A percentile compares a stretch with the other conserved stretches of the same genome.
These are phyloP conservation scores for Toxotes jaculatrix DNA, from an alignment of 2,113 vertebrate species.

Conservation along the genomic window DNA sequence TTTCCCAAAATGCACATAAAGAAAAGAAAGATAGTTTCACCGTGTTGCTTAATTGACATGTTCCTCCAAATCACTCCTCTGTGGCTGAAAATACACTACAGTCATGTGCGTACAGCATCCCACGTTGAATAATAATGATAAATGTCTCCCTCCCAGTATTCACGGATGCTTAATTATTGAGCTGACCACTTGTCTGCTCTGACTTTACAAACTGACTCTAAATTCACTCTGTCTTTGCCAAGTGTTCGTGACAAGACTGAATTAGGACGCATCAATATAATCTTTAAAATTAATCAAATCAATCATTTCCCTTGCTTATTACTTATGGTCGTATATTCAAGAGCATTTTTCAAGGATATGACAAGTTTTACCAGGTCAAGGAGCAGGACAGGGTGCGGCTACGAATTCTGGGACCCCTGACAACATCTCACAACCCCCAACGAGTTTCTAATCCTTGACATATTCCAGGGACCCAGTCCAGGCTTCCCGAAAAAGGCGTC, in stretches of 20 bases:
- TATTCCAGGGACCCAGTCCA: constrained; percentile 45
- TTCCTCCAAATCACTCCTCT: no score
- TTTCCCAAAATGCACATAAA: background rate
- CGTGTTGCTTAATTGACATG: no score
- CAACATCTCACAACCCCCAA: constrained; percentile 44
- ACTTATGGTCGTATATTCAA: background rate
- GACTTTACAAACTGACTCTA: constrained; percentile 3
- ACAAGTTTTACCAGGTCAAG: constrained; percentile 31
- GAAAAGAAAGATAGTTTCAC: no score
- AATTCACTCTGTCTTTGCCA: background rate
- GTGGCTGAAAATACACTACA: no score
- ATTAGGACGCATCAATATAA: background rate
- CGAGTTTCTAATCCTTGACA: constrained; percentile 41
- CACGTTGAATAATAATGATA: background rate
- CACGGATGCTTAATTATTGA: background rate
- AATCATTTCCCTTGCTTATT: background rate
- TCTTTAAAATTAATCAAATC: background rate
- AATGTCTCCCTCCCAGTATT: background rate
- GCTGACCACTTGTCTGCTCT: background rate
- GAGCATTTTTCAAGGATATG: constrained; percentile 15
- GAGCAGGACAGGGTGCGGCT: constrained; percentile 12
- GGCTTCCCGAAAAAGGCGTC: constrained; percentile 23
- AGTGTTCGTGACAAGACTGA: background rate
- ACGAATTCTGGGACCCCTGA: constrained; percentile 40
- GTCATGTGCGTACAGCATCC: background rate